Percentiles rank a stretch among this genome's conserved stretches.
Evolutionary conservation across 2,888 invertebrate species (phyloP).

Genomic region (Limnephilus lunatus): DNA sequence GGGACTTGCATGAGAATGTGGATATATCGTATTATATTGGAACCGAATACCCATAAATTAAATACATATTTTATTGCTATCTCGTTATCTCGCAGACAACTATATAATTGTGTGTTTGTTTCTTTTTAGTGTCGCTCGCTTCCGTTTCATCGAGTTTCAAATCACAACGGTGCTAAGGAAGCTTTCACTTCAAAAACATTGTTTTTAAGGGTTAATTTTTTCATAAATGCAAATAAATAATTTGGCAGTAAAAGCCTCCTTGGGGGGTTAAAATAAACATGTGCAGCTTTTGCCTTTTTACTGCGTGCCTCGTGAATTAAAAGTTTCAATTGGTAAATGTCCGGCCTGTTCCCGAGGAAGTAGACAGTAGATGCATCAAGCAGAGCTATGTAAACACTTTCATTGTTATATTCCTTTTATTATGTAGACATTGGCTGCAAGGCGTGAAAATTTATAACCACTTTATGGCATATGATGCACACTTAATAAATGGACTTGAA

Average conservation of each 20-base stretch:
- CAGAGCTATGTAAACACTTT: conserved; percentile 6
- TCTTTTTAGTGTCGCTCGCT: no score
- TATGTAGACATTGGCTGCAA: not conserved
- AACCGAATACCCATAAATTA: no score
- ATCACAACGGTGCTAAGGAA: no score
- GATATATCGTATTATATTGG: no score
- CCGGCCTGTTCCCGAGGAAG: not conserved
- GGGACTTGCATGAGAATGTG: no score
- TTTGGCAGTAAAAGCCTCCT: not conserved
- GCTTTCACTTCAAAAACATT: no score
- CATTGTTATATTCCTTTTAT: conserved; percentile 13
- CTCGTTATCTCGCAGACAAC: no score
- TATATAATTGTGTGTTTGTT: no score
- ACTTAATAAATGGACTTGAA: not conserved
- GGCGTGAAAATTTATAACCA: conserved; percentile 32
- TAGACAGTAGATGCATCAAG: not conserved
- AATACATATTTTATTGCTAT: no score
- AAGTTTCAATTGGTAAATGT: not conserved
- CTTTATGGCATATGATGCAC: conserved; percentile 11
- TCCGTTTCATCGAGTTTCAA: no score
- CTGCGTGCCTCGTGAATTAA: not conserved
- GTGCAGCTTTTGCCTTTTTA: not conserved
- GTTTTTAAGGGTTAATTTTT: no score
- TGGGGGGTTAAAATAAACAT: not conserved
- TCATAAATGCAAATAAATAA: not conserved